Evolutionary conservation across 1,140 invertebrate genomes (phyloP), one percentile per base, ranked within the genome.

Genomic region (Pachypsylla venusta): DNA sequence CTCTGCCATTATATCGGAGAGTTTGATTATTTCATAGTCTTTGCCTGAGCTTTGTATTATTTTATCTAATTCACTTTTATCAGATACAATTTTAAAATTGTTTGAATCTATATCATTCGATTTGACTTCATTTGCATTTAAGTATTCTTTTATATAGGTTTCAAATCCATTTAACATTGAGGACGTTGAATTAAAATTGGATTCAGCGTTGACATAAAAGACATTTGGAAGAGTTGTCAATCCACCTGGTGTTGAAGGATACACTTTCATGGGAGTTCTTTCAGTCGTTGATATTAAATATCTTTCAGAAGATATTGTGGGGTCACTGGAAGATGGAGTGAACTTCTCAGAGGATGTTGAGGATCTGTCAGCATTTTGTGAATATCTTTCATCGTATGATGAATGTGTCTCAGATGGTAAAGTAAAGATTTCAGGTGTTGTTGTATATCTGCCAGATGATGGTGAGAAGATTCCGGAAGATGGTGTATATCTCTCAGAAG

Each of bases 111-210:
- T 48, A 19, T 48, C 42, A 19, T 48, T 48, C n/a, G 42, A 48
- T 48, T 48, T 48, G n/a, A 48, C 42, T 48, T 48, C 42, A 48
- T 48, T 48, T 48, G 42, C 42, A n/a, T 48, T 48, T n/a, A 48
- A 48, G 22, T 48, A 48, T 48, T 48, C 42, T 48, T 48, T 48
- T 19, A 48, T 19, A 19, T 48, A 48, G 4, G 42, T 19, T 48
- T 48, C 42, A 48, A 48, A 48, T 19, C 42, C 42, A 7, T 48
- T 22, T 19, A 48, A 48, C 42, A 48, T 48, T 3, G 42, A n/a
- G 22, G 42, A 19, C 22, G 42, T 48, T 19, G 42, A 48, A 19
- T 48, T 48, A 19, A 19, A 48, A 19, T 48, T n/a, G 7, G 42
- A 10, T 48, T 48, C n/a, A 48, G 42, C 42, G n/a, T 48, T 48